phyloP scores from a whole-genome alignment of 1,140 invertebrate species.

The Pseudachorutes palmiensis region DNA sequence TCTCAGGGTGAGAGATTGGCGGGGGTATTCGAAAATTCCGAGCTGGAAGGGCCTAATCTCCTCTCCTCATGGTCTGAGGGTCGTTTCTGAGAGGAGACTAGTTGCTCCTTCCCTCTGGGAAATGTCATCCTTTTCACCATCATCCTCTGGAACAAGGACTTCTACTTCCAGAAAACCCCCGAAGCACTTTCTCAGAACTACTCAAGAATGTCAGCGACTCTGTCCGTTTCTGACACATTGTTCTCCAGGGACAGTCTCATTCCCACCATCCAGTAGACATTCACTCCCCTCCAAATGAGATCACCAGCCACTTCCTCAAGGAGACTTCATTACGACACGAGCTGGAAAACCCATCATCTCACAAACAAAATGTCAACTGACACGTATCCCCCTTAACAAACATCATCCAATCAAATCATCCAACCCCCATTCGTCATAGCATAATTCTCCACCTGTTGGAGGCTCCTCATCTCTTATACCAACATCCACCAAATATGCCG shows the following conservation, averaged over 20 bases:
- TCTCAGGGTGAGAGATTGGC: too few relatives aligned
- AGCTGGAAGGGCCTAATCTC: too few relatives aligned
- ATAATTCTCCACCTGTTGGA: too few relatives aligned
- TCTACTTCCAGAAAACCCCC: neutral
- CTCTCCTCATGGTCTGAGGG: too few relatives aligned
- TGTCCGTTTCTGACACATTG: neutral
- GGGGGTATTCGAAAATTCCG: too few relatives aligned
- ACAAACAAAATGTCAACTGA: too few relatives aligned
- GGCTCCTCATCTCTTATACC: too few relatives aligned
- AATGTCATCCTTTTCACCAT: neutral
- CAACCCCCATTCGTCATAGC: too few relatives aligned
- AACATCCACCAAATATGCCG: too few relatives aligned
- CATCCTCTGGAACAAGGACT: constrained; percentile 2
- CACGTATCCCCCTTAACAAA: too few relatives aligned
- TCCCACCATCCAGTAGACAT: neutral
- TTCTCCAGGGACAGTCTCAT: neutral
- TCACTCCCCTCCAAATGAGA: neutral
- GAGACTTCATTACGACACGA: neutral
- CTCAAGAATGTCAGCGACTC: constrained; percentile 4
- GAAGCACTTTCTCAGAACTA: neutral
- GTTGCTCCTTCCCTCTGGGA: constrained; percentile 9
- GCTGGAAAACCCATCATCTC: neutral
- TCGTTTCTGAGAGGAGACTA: constrained; percentile 4
- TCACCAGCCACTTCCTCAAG: neutral
- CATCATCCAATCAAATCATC: too few relatives aligned